Conservation (phyloP, 2,888 invertebrate genomes). For the Pycnomerus fuliginosus region DNA sequence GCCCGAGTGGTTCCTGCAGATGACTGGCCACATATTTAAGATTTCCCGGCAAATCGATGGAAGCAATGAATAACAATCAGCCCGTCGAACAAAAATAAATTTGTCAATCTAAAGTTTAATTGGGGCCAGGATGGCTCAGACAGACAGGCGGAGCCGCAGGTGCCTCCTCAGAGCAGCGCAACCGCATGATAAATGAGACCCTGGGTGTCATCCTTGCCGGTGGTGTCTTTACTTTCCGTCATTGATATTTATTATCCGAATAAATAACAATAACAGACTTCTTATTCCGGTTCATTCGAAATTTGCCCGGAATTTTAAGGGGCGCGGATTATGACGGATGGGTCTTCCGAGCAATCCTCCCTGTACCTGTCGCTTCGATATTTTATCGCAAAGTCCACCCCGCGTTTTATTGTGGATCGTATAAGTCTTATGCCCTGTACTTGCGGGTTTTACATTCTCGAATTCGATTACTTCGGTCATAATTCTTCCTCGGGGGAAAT, state of each 20-base stretch:
- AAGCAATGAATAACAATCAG: conserved; percentile 36
- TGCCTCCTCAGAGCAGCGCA: conserved; percentile 32
- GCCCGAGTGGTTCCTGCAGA: conserved; percentile 11
- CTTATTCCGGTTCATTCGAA: conserved; percentile 46
- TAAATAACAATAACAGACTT: conserved; percentile 51
- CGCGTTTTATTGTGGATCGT: conserved; percentile 37
- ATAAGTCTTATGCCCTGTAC: conserved; percentile 34
- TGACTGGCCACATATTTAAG: conserved; percentile 22
- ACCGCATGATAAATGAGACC: conserved; percentile 42
- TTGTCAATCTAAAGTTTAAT: conserved; percentile 50
- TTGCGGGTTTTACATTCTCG: no score
- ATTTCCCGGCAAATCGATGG: no score
- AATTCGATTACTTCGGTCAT: no score
- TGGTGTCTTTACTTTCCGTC: conserved; percentile 37
- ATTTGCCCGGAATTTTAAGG: conserved; percentile 35
- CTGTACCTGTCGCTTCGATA: conserved; percentile 19
- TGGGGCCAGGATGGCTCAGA: conserved; percentile 38
- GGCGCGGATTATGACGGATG: conserved; percentile 21
- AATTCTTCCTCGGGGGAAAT: no score
- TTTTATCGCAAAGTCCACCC: conserved; percentile 19
- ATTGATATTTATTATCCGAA: conserved; percentile 51
- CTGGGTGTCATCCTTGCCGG: conserved; percentile 35
- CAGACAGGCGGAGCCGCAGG: conserved; percentile 39
- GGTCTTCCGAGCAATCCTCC: conserved; percentile 12
- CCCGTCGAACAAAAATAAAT: conserved; percentile 43